Conservation (phyloP, 2,113 vertebrate genomes). For the Sciurus niger region DNA sequence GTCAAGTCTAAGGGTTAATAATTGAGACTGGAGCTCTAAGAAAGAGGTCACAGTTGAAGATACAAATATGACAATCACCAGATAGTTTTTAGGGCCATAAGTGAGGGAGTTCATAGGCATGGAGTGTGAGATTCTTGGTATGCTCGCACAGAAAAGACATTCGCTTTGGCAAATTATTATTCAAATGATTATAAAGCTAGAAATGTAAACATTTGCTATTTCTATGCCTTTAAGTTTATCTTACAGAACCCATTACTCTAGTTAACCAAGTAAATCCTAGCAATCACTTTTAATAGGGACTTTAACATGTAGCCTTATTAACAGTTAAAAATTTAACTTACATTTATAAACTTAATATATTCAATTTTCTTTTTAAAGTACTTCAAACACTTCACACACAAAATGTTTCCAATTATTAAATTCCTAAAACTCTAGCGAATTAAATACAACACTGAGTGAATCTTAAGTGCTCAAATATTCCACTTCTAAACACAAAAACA, state of each 20-base stretch:
- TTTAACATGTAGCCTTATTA: slow-evolving; percentile 5
- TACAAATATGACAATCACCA: background rate
- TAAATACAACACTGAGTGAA: background rate
- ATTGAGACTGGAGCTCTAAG: background rate
- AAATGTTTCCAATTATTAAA: slow-evolving; percentile 30
- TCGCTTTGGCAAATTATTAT: background rate
- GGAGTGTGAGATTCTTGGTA: background rate
- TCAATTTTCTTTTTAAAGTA: slow-evolving; percentile 30
- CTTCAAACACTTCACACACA: background rate
- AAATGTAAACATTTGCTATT: slow-evolving; percentile 25
- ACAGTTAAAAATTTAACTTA: slow-evolving; percentile 52
- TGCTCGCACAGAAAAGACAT: background rate
- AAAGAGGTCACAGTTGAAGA: background rate
- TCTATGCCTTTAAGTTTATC: background rate
- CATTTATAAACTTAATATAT: slow-evolving; percentile 37
- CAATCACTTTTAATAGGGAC: background rate
- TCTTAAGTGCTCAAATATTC: slow-evolving; percentile 31
- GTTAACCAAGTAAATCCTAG: background rate
- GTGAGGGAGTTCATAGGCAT: background rate
- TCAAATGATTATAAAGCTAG: slow-evolving; percentile 28
- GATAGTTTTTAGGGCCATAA: background rate
- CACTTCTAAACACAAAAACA: background rate
- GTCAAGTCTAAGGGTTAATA: background rate
- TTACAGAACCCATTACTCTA: background rate
- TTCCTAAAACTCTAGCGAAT: slow-evolving; percentile 25